A percentile compares a stretch with the other conserved stretches of the same genome.
These are phyloP conservation scores for Coenobita brevimanus DNA, from an alignment of 1,140 invertebrate genomes.

Conservation along the genomic window DNA sequence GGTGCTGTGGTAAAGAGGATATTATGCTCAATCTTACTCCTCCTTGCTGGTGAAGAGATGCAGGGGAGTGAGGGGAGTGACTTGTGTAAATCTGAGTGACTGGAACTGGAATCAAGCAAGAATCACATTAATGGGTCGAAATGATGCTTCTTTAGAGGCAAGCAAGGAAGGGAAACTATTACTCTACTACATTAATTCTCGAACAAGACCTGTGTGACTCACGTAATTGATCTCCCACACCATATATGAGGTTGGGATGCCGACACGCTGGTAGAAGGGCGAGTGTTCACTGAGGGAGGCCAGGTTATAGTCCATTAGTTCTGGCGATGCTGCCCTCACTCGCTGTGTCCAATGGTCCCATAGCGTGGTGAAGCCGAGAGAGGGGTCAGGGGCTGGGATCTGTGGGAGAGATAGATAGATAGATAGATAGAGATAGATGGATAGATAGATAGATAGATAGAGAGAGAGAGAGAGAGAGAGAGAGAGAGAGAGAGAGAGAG, in stretches of 20 bases:
- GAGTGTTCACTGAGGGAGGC: constrained; percentile 66
- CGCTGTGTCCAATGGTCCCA: constrained; percentile 68
- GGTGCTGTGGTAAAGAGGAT: too few relatives aligned
- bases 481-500: not conserved
- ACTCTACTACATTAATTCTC: too few relatives aligned
- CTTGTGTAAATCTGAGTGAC: too few relatives aligned
- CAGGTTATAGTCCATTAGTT: constrained; percentile 66
- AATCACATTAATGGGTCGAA: too few relatives aligned
- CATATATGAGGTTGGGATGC: constrained; percentile 69
- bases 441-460: not conserved
- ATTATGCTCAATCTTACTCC: too few relatives aligned
- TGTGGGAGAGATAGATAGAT: not conserved
- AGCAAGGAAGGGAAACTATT: too few relatives aligned
- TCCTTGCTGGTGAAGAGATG: too few relatives aligned
- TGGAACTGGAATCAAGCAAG: too few relatives aligned
- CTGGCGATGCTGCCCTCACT: constrained; percentile 16
- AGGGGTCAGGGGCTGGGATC: constrained; percentile 64
- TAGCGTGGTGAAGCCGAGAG: constrained; percentile 51
- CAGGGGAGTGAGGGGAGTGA: too few relatives aligned
- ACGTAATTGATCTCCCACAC: constrained; percentile 67
- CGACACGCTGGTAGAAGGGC: constrained; percentile 68
- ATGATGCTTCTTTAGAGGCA: too few relatives aligned
- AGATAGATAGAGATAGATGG: not conserved
- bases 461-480: not conserved
- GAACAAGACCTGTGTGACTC: constrained; percentile 19